A percentile compares a stretch with the other conserved stretches of the same genome.
These are phyloP conservation scores for Tokudaia tokunoshimensis DNA, from an alignment of 2,797 vertebrate genomes.

Conservation along the genomic window DNA sequence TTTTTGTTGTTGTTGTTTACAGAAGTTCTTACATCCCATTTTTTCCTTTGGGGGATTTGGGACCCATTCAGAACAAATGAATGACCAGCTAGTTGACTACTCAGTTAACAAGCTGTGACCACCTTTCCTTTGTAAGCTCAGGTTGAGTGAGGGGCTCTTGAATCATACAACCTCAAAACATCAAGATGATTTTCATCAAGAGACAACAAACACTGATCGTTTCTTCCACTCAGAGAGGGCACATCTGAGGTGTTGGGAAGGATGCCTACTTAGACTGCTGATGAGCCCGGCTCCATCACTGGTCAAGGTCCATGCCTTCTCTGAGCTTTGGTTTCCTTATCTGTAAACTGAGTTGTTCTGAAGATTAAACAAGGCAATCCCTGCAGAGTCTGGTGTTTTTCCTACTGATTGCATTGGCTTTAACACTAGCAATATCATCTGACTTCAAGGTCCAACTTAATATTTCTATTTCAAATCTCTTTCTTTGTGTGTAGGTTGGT, in stretches of 20 bases:
- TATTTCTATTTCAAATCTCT: conserved; percentile 8
- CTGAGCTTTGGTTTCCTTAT: conserved; percentile 38
- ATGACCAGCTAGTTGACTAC: not conserved
- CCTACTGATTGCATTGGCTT: not conserved
- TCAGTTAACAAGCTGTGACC: not conserved
- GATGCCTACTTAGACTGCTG: not conserved
- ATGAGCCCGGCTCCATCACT: not conserved
- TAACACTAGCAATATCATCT: not conserved
- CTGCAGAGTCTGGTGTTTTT: conserved; percentile 26
- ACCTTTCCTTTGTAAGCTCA: conserved; percentile 15
- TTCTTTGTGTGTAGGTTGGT: not conserved
- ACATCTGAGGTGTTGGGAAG: not conserved
- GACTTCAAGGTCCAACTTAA: conserved; percentile 43
- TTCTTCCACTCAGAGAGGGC: not conserved
- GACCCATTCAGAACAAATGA: not conserved
- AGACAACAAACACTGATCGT: not conserved
- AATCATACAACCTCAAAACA: not conserved
- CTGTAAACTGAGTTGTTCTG: conserved; percentile 17
- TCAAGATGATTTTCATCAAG: not conserved
- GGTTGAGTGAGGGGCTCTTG: not conserved
- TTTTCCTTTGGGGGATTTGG: not conserved
- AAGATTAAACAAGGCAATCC: conserved; percentile 20
- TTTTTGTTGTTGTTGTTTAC: not conserved
- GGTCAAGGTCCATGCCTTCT: not conserved
- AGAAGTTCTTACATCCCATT: not conserved